Percentiles rank a stretch among this genome's conserved stretches.
Conservation (phyloP, 30 jellyfish, hydroid and myxozoan species). For the Aurelia sp. region DNA sequence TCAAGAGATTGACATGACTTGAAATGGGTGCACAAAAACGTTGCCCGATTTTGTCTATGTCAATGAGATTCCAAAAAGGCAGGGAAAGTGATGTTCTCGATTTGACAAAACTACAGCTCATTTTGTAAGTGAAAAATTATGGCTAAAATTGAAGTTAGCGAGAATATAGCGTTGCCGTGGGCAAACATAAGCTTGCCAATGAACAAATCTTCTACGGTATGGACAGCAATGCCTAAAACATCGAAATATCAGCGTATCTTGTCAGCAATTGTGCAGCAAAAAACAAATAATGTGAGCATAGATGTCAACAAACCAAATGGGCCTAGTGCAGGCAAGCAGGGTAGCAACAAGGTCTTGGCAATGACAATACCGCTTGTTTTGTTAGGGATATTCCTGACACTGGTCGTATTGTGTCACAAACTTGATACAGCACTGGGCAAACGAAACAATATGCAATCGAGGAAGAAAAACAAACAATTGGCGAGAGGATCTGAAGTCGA, state of each 20-base stretch:
- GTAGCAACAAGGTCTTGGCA: conserved; percentile 10
- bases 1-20: too few relatives aligned
- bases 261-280: conserved; percentile 8
- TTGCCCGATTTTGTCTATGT: too few relatives aligned
- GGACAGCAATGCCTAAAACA: conserved; percentile 10
- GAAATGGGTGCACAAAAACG: too few relatives aligned
- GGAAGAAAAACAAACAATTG: background rate
- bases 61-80: too few relatives aligned
- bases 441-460: background rate
- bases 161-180: background rate
- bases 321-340: background rate
- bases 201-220: background rate
- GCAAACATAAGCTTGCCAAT: background rate
- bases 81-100: too few relatives aligned
- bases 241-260: conserved; percentile 57
- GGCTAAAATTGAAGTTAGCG: too few relatives aligned
- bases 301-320: background rate
- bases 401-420: conserved; percentile 45
- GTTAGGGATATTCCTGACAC: conserved; percentile 27
- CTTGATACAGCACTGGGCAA: conserved; percentile 21
- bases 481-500: conserved; percentile 27
- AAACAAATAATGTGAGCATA: background rate
- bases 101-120: too few relatives aligned
- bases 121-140: too few relatives aligned
- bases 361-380: conserved; percentile 46